Evolutionary conservation across 2,113 vertebrate species (phyloP), one percentile per base, ranked within the genome.

Genomic region (Porphyrio hochstetteri): DNA sequence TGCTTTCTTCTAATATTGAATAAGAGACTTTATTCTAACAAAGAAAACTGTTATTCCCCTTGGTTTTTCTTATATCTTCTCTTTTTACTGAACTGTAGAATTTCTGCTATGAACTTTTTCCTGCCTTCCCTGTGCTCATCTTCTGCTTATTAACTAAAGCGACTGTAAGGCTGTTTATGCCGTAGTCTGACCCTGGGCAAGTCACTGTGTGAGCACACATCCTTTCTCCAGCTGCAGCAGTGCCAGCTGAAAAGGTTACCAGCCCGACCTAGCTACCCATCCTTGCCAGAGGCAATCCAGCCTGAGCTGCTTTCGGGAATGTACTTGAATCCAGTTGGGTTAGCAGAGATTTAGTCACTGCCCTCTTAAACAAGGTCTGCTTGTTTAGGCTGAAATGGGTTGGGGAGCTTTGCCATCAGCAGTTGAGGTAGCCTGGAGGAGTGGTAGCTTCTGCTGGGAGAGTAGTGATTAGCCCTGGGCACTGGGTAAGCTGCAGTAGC

Each of bases 391-490:
- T 86, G 82, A 44, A 90, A 77, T 52, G 35, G 13, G 7, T 10
- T 42, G 24, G 18, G 18, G 16, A 71, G 27, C 8, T 84, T 78
- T 81, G 65, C n/a, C 16, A 9, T 8, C 56, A 38, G 46, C 23
- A 77, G 64, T 28, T 74, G 68, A 60, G 79, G 72, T 50, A 90
- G 79, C 23, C 53, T n/a, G n/a, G 40, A 88, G 71, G 56, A 95
- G 40, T 0, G 1, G 19, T 5, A 70, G 52, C 9, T 71, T 71
- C 72, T 93, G 7, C n/a, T 75, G n/a, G 40, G 76, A 83, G 38
- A 67, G 36, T 3, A 10, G 18, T 9, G 42, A 50, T 44, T 70
- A 4, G 0, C 64, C 29, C 29, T 1, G 0, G 0, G 55, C 23
- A 25, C 33, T 21, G 27, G 6, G 8, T 40, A 56, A 68, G 33